Evolutionary conservation across 2,888 invertebrate genomes (phyloP).

Genomic region (Allygus modestus): DNA sequence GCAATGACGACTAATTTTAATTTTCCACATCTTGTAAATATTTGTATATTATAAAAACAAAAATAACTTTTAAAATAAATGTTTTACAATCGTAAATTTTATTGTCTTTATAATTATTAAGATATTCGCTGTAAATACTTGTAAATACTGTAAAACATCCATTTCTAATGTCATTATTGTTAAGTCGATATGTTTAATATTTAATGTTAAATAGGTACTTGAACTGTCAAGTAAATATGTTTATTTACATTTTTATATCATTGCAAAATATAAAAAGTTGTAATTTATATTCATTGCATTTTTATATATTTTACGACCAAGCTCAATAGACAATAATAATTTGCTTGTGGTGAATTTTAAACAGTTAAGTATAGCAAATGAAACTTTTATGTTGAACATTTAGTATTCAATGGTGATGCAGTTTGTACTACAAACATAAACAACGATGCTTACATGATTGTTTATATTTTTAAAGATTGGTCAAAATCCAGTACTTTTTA

Average conservation of each 20-base stretch:
- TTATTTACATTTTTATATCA: not conserved
- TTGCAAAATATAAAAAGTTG: not conserved
- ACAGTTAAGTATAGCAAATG: no score
- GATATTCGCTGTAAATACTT: not conserved
- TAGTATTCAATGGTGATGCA: no score
- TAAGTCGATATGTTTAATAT: not conserved
- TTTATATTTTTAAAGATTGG: no score
- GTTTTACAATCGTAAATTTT: not conserved
- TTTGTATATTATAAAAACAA: not conserved
- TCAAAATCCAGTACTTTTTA: no score
- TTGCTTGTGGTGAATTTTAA: not conserved
- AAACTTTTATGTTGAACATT: no score
- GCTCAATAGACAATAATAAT: slow-evolving; percentile 33
- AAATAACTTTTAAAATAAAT: not conserved
- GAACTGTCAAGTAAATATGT: not conserved
- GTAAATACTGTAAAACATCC: not conserved
- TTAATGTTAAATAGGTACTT: not conserved
- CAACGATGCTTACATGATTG: no score
- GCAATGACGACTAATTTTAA: not conserved
- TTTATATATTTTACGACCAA: not conserved
- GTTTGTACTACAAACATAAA: no score
- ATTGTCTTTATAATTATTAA: not conserved
- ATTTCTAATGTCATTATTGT: not conserved
- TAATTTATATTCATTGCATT: not conserved
- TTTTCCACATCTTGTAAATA: not conserved